phyloP scores from a whole-genome alignment of 1,140 invertebrate species.

The Parapsyche elsis region DNA sequence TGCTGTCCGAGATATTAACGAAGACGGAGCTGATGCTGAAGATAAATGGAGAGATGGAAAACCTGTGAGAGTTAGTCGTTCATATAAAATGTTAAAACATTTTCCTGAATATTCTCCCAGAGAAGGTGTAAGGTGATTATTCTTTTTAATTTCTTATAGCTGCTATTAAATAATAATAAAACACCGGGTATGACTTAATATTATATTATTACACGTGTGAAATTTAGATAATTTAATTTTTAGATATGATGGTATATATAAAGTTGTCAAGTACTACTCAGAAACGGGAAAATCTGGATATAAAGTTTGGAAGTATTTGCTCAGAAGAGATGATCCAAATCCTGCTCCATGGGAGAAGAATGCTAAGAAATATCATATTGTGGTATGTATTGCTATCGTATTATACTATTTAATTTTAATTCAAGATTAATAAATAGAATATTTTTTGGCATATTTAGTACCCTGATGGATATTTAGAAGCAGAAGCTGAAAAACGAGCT shows the following conservation, averaged over 20 bases:
- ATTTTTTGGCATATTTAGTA: slow-evolving; percentile 66
- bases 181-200: too few species aligned
- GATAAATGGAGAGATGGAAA: slow-evolving; percentile 78
- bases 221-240: slow-evolving; percentile 40
- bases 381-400: slow-evolving; percentile 61
- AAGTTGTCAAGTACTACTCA: slow-evolving; percentile 87
- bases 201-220: too few species aligned
- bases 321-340: slow-evolving; percentile 81
- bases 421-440: neutral
- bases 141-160: neutral
- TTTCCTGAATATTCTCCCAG: slow-evolving; percentile 81
- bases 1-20: slow-evolving; percentile 73
- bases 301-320: slow-evolving; percentile 83
- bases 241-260: slow-evolving; percentile 82
- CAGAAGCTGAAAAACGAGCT: slow-evolving; percentile 68
- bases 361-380: slow-evolving; percentile 72
- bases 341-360: slow-evolving; percentile 87
- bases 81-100: slow-evolving; percentile 79
- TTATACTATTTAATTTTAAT: neutral
- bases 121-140: slow-evolving; percentile 73
- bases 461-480: slow-evolving; percentile 81
- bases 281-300: slow-evolving; percentile 84
- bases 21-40: slow-evolving; percentile 76
- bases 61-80: slow-evolving; percentile 84
- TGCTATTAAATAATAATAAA: slow-evolving; percentile 16